phyloP scores from a whole-genome alignment of 2,113 vertebrate genomes.

The Rhagologus leucostigma region DNA sequence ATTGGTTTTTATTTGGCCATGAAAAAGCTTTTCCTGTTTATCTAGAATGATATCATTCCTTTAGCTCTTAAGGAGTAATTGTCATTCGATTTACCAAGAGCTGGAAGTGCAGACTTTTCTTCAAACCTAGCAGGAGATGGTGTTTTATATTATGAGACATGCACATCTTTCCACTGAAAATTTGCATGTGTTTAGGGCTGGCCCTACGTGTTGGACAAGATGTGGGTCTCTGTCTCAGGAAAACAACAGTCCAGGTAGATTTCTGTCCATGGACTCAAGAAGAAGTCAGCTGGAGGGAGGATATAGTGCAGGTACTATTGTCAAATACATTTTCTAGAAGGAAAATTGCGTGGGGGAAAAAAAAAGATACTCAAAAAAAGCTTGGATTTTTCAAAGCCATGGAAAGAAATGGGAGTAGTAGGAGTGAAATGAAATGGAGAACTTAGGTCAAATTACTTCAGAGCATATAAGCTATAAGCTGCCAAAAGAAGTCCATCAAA shows the following conservation, averaged over 20 bases:
- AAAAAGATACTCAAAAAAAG: background rate
- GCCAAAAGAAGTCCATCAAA: conserved; percentile 1
- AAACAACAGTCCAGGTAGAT: background rate
- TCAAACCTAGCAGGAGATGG: background rate
- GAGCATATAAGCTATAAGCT: background rate
- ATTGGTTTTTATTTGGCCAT: background rate
- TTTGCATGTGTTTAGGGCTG: background rate
- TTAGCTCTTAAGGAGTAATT: background rate
- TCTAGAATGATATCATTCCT: background rate
- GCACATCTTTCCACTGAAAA: background rate
- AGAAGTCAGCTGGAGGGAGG: background rate
- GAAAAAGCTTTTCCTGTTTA: background rate
- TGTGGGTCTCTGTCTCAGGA: background rate
- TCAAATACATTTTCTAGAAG: background rate
- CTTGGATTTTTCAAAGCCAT: background rate
- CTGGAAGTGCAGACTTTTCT: background rate
- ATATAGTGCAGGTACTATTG: background rate
- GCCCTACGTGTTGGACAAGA: background rate
- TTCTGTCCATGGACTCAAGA: background rate
- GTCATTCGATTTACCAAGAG: background rate
- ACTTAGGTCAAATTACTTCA: background rate
- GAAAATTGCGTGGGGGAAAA: background rate
- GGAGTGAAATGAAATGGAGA: background rate
- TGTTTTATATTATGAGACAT: background rate
- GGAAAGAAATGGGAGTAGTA: background rate